These are phyloP conservation scores for Epicampocera succincta DNA, from an alignment of 2,888 invertebrate genomes.

Conservation along the genomic window DNA sequence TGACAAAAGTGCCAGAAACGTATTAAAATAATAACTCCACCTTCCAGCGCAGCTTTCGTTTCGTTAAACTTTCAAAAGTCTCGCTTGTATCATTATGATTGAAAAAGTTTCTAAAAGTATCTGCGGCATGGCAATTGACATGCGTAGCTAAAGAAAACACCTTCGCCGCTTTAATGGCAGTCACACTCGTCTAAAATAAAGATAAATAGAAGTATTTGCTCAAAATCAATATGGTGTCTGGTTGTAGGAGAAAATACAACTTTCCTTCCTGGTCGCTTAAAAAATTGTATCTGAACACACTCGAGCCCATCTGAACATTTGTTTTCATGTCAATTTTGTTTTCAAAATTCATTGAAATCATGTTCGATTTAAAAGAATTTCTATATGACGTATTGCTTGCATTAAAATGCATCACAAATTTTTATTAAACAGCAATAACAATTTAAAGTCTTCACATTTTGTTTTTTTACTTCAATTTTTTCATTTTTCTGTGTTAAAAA, in stretches of 20 bases:
- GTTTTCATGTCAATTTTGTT: conserved; percentile 62
- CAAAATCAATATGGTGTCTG: conserved; percentile 16
- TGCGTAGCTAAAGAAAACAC: conserved; percentile 66
- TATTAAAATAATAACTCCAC: conserved; percentile 33
- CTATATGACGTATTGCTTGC: conserved; percentile 62
- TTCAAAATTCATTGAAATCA: conserved; percentile 61
- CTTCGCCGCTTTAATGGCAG: conserved; percentile 55
- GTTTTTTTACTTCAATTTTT: no score
- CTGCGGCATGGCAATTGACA: conserved; percentile 66
- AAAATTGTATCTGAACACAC: background rate
- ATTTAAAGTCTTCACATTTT: conserved; percentile 26
- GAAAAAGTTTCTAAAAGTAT: conserved; percentile 53
- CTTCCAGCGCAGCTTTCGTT: conserved; percentile 49
- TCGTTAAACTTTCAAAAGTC: conserved; percentile 3
- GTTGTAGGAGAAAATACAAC: conserved; percentile 64
- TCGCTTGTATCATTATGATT: conserved; percentile 7
- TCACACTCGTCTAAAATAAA: conserved; percentile 12
- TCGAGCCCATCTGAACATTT: conserved; percentile 28
- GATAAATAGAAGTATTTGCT: conserved; percentile 32
- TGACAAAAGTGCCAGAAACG: no score
- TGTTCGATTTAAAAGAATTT: conserved; percentile 67
- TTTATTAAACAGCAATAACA: conserved; percentile 24
- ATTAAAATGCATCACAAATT: conserved; percentile 55
- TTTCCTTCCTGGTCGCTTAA: conserved; percentile 60
- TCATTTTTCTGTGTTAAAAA: conserved; percentile 13